Evolutionary conservation across 2,113 vertebrate species (phyloP).

Genomic region (Phrynosoma platyrhinos): DNA sequence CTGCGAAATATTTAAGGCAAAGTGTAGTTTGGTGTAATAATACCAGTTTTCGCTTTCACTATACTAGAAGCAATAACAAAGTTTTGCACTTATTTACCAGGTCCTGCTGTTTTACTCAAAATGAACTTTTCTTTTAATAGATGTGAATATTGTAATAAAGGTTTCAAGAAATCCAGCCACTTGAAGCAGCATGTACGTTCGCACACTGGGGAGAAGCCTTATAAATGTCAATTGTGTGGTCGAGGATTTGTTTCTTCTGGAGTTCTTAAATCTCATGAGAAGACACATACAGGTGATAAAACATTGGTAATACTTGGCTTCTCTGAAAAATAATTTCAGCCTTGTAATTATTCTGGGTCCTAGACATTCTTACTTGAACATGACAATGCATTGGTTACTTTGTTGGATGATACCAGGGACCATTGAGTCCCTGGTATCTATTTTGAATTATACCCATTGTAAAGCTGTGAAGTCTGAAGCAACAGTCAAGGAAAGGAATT

Average conservation of each 20-base stretch:
- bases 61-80: background rate
- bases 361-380: background rate
- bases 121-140: constrained; percentile 71
- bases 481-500: background rate
- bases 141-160: constrained; percentile 92
- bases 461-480: background rate
- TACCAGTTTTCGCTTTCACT: background rate
- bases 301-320: background rate
- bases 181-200: constrained; percentile 97
- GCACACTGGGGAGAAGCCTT: constrained; percentile 97
- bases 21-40: background rate
- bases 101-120: background rate
- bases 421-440: background rate
- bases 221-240: constrained; percentile 90
- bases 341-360: background rate
- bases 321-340: background rate
- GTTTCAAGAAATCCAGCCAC: constrained; percentile 98
- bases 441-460: background rate
- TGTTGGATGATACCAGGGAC: background rate
- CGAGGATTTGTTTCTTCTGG: constrained; percentile 94
- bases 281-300: constrained; percentile 93
- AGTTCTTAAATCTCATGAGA: constrained; percentile 96
- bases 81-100: background rate
- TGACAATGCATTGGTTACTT: background rate
- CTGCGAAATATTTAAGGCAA: background rate